Conservation (phyloP, 2,888 invertebrate species). For the Heliconius erato region DNA sequence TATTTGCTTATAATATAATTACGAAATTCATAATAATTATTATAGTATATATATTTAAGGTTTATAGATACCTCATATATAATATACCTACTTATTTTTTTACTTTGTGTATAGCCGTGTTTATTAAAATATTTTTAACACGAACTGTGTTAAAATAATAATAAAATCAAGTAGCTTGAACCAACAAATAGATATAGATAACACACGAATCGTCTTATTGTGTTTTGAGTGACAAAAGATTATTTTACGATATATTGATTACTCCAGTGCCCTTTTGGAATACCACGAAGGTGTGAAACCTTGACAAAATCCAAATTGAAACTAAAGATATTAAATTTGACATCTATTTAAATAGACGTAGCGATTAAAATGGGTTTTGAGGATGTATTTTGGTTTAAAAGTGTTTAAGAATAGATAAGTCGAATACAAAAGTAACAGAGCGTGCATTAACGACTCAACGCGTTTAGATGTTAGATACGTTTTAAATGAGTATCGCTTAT, state of each 20-base stretch:
- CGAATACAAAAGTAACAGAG: constrained; percentile 64
- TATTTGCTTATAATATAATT: neutral
- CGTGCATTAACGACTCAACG: constrained; percentile 69
- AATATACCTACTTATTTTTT: too few species aligned
- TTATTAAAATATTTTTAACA: neutral
- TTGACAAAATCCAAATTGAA: constrained; percentile 54
- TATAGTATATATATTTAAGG: too few species aligned
- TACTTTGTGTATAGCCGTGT: neutral
- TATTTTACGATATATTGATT: constrained; percentile 80
- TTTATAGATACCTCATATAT: neutral
- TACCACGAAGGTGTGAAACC: constrained; percentile 63
- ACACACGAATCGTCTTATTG: constrained; percentile 26
- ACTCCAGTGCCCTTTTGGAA: constrained; percentile 63
- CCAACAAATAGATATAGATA: constrained; percentile 27
- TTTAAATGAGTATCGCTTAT: constrained; percentile 42
- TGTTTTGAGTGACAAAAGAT: constrained; percentile 60
- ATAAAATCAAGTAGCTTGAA: constrained; percentile 24
- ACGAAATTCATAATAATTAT: neutral
- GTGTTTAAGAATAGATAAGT: constrained; percentile 54
- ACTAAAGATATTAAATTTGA: constrained; percentile 50
- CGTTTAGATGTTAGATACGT: constrained; percentile 60
- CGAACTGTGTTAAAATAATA: too few species aligned
- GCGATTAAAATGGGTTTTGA: constrained; percentile 35
- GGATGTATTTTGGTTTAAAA: constrained; percentile 45
- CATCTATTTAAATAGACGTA: constrained; percentile 45